Evolutionary conservation across 2,113 vertebrate genomes (phyloP), one percentile per base, ranked within the genome.

Genomic region (Mionectes macconnelli): DNA sequence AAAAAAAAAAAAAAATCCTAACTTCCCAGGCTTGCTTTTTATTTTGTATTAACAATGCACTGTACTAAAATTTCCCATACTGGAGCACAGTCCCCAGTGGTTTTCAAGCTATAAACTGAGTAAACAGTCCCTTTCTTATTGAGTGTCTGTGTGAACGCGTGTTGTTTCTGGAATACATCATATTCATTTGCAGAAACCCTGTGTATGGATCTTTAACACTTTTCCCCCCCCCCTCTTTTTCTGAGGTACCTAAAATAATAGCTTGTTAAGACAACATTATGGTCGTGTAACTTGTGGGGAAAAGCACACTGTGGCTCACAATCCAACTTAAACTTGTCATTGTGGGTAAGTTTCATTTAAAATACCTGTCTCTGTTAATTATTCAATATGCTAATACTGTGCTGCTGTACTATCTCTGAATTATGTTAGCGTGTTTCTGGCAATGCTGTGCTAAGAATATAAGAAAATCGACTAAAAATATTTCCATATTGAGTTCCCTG

Each of bases 31-130:
- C 93, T 97, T 94, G 82, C 73, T 96, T 97, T 97, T 97, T 96
- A 97, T 97, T 98, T 97, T 97, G 95, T 81, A 96, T 97, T 97
- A 98, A 97, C 92, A 96, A 97, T 97, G 93, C 93, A 93, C 70
- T 89, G 66, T 93, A 96, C 96, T 97, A 97, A 97, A 94, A 93
- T 96, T 98, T 97, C 97, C 96, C 97, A 96, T 96, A 97, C 90
- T 96, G 95, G 96, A 98, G 89, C 63, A 75, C 35, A 60, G 89
- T 97, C 97, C 97, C 97, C 72, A 80, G 96, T 96, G 97, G 97
- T 97, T 98, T 97, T 93, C 57, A 95, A 95, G 95, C 96, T 97
- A 89, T 92, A 97, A 98, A 98, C 92, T 96, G 94, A 97, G 96
- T 97, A 97, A 98, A 97, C 92, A 97, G 70, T 96, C 90, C 87